A percentile compares a stretch with the other conserved stretches of the same genome.
phyloP scores from a whole-genome alignment of 1,140 invertebrate species.

The Caenorhabditis inopinata region DNA sequence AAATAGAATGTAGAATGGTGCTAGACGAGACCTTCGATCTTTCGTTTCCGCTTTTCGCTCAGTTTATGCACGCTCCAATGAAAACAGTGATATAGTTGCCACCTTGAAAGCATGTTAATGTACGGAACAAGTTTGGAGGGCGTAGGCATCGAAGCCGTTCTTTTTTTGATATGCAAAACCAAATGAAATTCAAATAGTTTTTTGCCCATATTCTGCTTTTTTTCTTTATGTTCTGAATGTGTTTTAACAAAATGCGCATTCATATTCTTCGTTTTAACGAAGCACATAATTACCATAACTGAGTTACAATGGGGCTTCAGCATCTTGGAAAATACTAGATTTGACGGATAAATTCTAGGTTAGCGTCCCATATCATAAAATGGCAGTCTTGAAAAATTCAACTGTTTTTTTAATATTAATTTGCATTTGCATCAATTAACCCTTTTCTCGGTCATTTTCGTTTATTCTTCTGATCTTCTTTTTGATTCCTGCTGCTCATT shows the following conservation, averaged over 20 bases:
- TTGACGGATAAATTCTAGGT: too few relatives aligned
- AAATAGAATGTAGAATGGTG: background rate
- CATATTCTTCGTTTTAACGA: background rate
- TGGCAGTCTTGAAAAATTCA: too few relatives aligned
- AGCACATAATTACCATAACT: background rate
- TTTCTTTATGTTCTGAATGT: background rate
- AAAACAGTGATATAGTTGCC: constrained; percentile 25
- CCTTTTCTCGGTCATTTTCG: background rate
- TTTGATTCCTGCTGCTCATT: background rate
- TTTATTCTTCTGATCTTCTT: background rate
- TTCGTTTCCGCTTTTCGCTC: background rate
- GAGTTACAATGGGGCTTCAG: background rate
- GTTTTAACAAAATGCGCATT: background rate
- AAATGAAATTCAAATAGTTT: constrained; percentile 18
- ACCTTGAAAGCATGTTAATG: constrained; percentile 20
- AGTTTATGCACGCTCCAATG: constrained; percentile 23
- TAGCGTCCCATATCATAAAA: too few relatives aligned
- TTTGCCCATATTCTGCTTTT: background rate
- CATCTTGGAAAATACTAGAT: too few relatives aligned
- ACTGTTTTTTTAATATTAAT: too few relatives aligned
- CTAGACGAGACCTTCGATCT: background rate
- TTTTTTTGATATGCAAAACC: constrained; percentile 25
- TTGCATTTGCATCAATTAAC: too few relatives aligned
- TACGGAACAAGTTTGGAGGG: constrained; percentile 28
- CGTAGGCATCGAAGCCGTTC: background rate